Base-by-base conservation (phyloP, 2,888 invertebrate genomes). In the Heliconius aoede region DNA sequence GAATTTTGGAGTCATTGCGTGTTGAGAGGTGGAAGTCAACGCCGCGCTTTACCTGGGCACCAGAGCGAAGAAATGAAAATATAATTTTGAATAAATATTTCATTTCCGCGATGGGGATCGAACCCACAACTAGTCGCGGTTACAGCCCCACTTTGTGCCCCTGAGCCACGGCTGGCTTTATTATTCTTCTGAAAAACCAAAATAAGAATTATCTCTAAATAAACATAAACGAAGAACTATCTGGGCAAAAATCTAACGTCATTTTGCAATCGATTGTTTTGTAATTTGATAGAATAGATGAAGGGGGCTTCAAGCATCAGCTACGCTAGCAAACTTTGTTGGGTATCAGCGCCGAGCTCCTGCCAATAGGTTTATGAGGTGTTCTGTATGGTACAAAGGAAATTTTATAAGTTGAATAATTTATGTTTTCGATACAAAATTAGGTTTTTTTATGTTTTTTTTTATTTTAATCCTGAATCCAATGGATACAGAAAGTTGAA, bases 291-390 rank as follows among this genome's bases (percentile, higher is more conserved):
- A 68, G n/a, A 73, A 76, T 72, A 74, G 83, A 84, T 85, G 64
- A 67, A 76, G n/a, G 61, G 64, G 65, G 76, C 73, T 69, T 73
- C 71, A 76, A 78, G 60, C 76, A 76, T 78, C 72, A 78, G 76
- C 74, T 72, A 30, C 71, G 71, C 32, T 72, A 46, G 72, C 71
- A 76, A 78, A 78, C 78, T 11, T 13, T 74, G 76, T 77, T 71
- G 74, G 30, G 18, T 80, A 26, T 83, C 80, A 32, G 51, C 4
- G 28, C 79, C 78, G 69, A 36, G 32, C 32, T 40, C 36, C 26
- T 76, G 81, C 77, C 73, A 76, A 84, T 85, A 74, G 77, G 74
- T 77, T 74, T 74, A 77, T 61, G 74, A 62, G 65, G 72, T 40
- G 61, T 36, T 30, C 46, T 71, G 74, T 74, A 28, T 77, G 77